Evolutionary conservation across 2,797 vertebrate genomes (phyloP), one percentile per base, ranked within the genome.

Genomic region (Petrocephalus sullivani): DNA sequence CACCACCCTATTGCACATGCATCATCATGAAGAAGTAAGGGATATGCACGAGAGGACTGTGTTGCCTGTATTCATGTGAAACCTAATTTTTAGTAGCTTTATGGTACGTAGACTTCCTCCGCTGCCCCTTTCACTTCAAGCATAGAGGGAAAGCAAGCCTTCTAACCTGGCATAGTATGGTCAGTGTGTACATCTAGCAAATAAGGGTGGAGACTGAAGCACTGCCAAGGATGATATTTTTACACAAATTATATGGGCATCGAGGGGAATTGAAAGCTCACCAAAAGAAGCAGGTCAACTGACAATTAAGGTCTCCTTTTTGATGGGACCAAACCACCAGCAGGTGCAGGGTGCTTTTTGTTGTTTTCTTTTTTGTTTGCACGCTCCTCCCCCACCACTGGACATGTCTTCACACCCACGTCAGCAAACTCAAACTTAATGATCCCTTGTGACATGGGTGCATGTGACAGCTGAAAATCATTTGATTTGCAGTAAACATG

Each of bases 391-490:
- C 60, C 60, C n/a, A 49, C 46, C 28, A 64, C 61, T 1, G 0
- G 23, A 67, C 61, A 67, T 46, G 10, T 23, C 2, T 83, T 46
- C 81, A 21, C 81, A 83, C 49, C n/a, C 51, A 56, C 51, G 78
- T 87, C 14, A 53, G 37, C 81, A 83, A 10, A 82, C n/a, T 19
- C 49, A 82, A 49, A 83, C 49, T 53, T 53, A 81, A 41, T 16
- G 14, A 49, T 81, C 75, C 75, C 75, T 19, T 16, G 46, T 51
- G 46, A 83, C 3, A 83, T 19, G 19, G 21, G 81, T n/a, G 4
- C 83, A 83, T 41, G 81, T 83, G 81, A 46, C 81, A 83, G 81
- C 46, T 53, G 81, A 19, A 83, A 83, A 83, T 83, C 81, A 53
- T 53, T 83, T 53, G n/a, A 49, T 21, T 23, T 49, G 19, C n/a